Evolutionary conservation across 23 tunicate genomes (phyloP).

Genomic region (Styela plicata): DNA sequence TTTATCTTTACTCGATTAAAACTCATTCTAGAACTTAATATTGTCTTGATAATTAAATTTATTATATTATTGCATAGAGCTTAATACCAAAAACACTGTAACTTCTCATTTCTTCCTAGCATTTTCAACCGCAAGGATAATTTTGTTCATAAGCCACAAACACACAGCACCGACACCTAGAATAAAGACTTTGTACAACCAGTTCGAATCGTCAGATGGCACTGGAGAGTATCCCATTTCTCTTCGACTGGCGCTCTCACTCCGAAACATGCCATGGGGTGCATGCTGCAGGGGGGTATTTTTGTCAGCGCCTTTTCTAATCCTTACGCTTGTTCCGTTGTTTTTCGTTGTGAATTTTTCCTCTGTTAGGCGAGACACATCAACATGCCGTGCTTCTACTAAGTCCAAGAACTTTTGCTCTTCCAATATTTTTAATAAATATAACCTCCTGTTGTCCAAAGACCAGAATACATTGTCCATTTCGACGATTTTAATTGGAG

Average conservation of each 20-base stretch:
- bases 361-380: not conserved
- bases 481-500: not conserved
- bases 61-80: no score
- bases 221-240: not conserved
- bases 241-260: no score
- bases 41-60: no score
- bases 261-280: not conserved
- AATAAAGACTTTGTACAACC: not conserved
- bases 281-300: not conserved
- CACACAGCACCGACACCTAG: not conserved
- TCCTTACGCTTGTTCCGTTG: not conserved
- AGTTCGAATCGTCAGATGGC: not conserved
- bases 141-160: not conserved
- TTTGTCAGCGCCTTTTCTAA: not conserved
- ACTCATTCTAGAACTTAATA: no score
- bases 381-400: slow-evolving; percentile 8
- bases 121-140: not conserved
- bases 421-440: slow-evolving; percentile 4
- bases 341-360: not conserved
- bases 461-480: slow-evolving; percentile 2
- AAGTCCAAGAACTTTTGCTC: not conserved
- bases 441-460: slow-evolving; percentile 14
- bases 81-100: no score
- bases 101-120: not conserved
- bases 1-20: no score